These are phyloP conservation scores for Tromatobia lineatoria DNA, from an alignment of 2,888 invertebrate species.

Conservation along the genomic window DNA sequence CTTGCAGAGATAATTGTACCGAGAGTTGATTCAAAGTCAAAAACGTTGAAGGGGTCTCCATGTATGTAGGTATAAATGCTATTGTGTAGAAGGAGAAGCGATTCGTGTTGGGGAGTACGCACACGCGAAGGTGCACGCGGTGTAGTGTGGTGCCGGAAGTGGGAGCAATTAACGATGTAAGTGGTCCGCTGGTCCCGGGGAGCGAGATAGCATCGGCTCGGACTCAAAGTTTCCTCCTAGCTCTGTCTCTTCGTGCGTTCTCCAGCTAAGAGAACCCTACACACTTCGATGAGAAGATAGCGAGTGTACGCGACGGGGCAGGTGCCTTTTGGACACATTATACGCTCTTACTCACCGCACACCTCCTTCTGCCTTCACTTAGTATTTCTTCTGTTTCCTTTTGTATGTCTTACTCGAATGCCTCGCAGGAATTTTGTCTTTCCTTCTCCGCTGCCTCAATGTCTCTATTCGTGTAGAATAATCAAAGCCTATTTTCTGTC, in stretches of 20 bases:
- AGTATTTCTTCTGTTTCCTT: conserved; percentile 55
- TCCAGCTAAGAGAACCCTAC: conserved; percentile 47
- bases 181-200: conserved; percentile 84
- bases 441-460: conserved; percentile 51
- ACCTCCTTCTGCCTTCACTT: conserved; percentile 59
- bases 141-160: conserved; percentile 79
- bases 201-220: conserved; percentile 81
- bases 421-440: conserved; percentile 23
- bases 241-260: conserved; percentile 75
- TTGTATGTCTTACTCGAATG: conserved; percentile 26
- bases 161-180: conserved; percentile 86
- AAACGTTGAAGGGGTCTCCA: neutral
- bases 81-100: conserved; percentile 37
- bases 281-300: conserved; percentile 80
- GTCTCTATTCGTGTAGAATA: conserved; percentile 40
- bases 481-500: neutral
- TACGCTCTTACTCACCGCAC: conserved; percentile 80
- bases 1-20: neutral
- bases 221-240: conserved; percentile 76
- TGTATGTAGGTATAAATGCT: neutral
- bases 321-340: conserved; percentile 84
- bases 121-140: conserved; percentile 75
- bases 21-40: conserved; percentile 5
- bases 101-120: conserved; percentile 70
- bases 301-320: conserved; percentile 77